Evolutionary conservation across 1,140 invertebrate genomes (phyloP), one percentile per base, ranked within the genome.

Genomic region (Planococcus citri): DNA sequence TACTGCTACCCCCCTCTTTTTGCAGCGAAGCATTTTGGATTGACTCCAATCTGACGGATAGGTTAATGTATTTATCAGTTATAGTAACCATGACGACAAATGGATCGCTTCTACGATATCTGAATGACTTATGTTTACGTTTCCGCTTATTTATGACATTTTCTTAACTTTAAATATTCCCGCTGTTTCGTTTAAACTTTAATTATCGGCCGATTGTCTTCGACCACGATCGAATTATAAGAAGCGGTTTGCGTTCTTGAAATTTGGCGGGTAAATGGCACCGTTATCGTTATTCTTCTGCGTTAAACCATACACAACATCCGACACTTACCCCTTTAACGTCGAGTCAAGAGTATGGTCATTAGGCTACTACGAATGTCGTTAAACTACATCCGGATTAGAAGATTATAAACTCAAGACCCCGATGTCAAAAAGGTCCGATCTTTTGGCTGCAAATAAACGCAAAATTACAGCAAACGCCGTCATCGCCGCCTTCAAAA

Each of bases 1-100:
- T 51, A n/a, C n/a, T n/a, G n/a, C n/a, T n/a, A n/a, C n/a, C 10
- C n/a, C 2, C 3, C 12, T n/a, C 17, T 20, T 14, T 9, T 17
- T 3, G 17, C 17, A 51, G 41, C 17, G 17, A 51, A 51, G 12
- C 17, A 51, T 51, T 51, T 51, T 51, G 41, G 41, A 51, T 51
- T 51, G 41, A 51, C 41, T 51, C 41, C 41, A 51, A 51, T 51
- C 41, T 51, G 41, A 51, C 41, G 41, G 41, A 51, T 51, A 51
- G 41, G 41, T 51, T 51, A 51, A 51, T n/a, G 41, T 51, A 51
- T 51, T 51, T 51, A 51, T 51, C 41, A 51, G 41, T 51, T 51
- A 51, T 51, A 51, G 41, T 51, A 51, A 51, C 41, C 41, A 51
- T 51, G 41, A 51, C 41, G 6, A 51, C 41, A 51, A 51, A 51